These are phyloP conservation scores for Diplogasteroides magnus DNA, from an alignment of 1,140 invertebrate genomes.

Conservation along the genomic window DNA sequence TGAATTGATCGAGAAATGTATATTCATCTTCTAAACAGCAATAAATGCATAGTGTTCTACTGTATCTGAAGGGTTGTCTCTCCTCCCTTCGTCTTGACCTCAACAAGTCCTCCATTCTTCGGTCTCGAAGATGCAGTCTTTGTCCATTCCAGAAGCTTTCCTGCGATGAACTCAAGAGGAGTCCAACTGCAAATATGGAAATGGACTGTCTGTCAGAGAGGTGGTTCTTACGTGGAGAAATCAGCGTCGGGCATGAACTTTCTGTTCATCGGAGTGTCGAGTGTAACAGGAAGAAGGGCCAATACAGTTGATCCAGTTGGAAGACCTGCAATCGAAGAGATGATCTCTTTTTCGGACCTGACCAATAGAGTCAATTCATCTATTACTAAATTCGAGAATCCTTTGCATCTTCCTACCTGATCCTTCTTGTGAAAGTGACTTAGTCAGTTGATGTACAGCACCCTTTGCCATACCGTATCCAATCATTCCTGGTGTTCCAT, in stretches of 20 bases:
- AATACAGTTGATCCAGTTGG: conserved; percentile 45
- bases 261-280: conserved; percentile 92
- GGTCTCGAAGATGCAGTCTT: conserved; percentile 69
- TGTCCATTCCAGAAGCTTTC: conserved; percentile 75
- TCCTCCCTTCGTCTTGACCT: conserved; percentile 79
- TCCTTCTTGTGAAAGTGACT: conserved; percentile 69
- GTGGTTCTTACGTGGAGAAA: background rate
- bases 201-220: background rate
- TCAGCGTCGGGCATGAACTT: conserved; percentile 98
- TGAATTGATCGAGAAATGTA: too few relatives aligned
- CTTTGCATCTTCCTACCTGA: too few relatives aligned
- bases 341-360: background rate
- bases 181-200: conserved; percentile 42
- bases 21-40: too few relatives aligned
- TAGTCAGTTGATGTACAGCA: conserved; percentile 89
- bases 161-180: conserved; percentile 40
- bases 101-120: conserved; percentile 75
- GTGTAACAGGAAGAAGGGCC: conserved; percentile 84
- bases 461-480: conserved; percentile 80
- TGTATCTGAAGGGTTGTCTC: conserved; percentile 61
- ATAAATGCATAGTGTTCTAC: background rate
- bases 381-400: conserved; percentile 75
- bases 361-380: too few relatives aligned
- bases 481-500: conserved; percentile 61
- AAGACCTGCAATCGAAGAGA: background rate